Base-by-base conservation (phyloP, 1,140 invertebrate species). In the Thaumetopoea pityocampa region DNA sequence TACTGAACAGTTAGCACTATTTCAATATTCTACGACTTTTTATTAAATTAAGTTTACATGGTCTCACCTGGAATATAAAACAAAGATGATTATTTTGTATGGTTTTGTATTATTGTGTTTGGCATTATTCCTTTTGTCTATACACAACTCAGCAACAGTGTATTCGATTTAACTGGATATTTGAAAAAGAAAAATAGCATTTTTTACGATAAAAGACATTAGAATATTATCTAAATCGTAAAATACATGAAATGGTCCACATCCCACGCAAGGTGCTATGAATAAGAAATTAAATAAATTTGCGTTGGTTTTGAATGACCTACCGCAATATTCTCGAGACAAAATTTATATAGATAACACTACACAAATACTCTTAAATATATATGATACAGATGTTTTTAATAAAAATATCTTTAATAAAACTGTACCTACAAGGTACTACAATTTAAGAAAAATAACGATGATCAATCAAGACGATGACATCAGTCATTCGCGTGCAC, bases 221-320 rank as follows among this genome's bases (percentile, higher is more conserved):
- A 23, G 19, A 41, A 30, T 22, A 30, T 23, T 15, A 15, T 32
- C 37, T 8, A 22, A 40, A 19, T 27, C 23, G 12, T 51, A 41
- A 42, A 38, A 51, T 43, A 45, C 20, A 36, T 45, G 50, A 55
- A 58, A 62, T 67, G 66, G 50, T 65, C 59, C 65, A 68, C 76
- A 74, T 70, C 79, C 76, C 72, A 83, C 76, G 70, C 79, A 79
- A 61, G 53, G 62, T 67, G 53, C 54, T 60, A 65, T 30, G 54
- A 65, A 41, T 49, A 49, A 11, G 38, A 36, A 45, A 36, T 50
- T 56, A 65, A 51, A 50, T 30, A 54, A 43, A 47, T 56, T 41
- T 52, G 36, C 36, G 46, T 51, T 53, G 15, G 27, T 27, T 41
- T 18, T 26, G 38, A 22, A 47, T 11, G 34, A 64, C 52, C 22